Evolutionary conservation across 30 jellyfish, hydroid and myxozoan species (phyloP).

Genomic region (Aurelia aurita): DNA sequence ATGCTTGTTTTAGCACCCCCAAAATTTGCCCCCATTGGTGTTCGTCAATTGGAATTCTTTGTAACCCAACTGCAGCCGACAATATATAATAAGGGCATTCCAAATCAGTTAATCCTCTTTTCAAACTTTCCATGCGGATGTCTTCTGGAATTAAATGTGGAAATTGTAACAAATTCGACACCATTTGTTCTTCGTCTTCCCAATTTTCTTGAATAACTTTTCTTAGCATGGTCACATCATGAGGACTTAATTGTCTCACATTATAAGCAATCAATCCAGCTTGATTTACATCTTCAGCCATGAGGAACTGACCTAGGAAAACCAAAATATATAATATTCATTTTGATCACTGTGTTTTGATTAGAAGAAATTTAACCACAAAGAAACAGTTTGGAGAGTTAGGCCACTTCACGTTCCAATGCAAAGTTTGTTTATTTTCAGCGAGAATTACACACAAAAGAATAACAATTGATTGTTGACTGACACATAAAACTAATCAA

Average conservation of each 20-base stretch:
- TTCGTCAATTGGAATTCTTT: constrained; percentile 47
- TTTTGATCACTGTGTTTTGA: background rate
- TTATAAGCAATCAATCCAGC: constrained; percentile 70
- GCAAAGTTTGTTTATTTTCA: too few relatives aligned
- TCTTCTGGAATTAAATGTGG: constrained; percentile 90
- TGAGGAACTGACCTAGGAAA: constrained; percentile 78
- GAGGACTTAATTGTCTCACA: constrained; percentile 45
- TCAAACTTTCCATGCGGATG: constrained; percentile 64
- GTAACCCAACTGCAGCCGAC: constrained; percentile 87
- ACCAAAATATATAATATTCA: too few relatives aligned
- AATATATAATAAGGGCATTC: constrained; percentile 83
- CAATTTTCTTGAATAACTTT: constrained; percentile 78
- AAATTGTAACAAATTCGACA: constrained; percentile 77
- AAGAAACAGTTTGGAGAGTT: background rate
- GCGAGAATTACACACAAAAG: too few relatives aligned
- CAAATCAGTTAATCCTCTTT: constrained; percentile 68
- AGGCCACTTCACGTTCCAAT: constrained; percentile 6
- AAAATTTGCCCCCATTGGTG: constrained; percentile 9
- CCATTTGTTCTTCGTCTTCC: constrained; percentile 95
- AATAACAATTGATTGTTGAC: too few relatives aligned
- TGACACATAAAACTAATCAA: too few relatives aligned
- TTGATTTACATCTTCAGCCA: constrained; percentile 80
- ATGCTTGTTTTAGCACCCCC: constrained; percentile 59
- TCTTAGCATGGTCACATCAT: constrained; percentile 62
- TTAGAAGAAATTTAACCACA: background rate